These are phyloP conservation scores for Scalopus aquaticus DNA, from an alignment of 2,113 vertebrate species.

Conservation along the genomic window DNA sequence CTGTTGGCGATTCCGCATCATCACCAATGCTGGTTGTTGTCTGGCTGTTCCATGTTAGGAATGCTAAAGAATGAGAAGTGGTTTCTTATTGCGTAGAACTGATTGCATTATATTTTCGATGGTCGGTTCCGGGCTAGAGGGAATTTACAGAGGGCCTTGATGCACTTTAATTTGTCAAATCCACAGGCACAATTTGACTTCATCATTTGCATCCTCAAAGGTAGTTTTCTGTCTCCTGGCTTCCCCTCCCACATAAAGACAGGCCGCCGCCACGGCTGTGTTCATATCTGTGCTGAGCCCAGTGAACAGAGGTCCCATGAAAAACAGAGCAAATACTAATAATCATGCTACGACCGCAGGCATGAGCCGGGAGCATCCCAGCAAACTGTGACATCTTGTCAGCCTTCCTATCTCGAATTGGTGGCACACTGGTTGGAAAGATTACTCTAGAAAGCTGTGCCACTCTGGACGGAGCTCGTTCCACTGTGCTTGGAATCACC, in stretches of 20 bases:
- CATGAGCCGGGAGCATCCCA: neutral
- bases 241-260: conserved; percentile 21
- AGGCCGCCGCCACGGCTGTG: neutral
- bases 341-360: neutral
- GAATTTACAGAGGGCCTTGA: neutral
- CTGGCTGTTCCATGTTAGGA: neutral
- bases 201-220: neutral
- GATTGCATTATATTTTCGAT: neutral
- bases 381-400: neutral
- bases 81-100: neutral
- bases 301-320: neutral
- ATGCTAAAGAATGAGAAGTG: neutral
- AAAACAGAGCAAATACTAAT: conserved; percentile 2
- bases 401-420: neutral
- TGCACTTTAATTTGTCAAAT: neutral
- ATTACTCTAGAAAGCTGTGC: neutral
- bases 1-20: neutral
- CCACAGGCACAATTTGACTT: neutral
- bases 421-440: neutral
- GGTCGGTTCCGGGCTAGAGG: neutral
- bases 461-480: neutral
- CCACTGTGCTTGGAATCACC: neutral
- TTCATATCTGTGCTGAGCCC: neutral
- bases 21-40: neutral
- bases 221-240: neutral